These are phyloP conservation scores for Heterohyrax brucei DNA, from an alignment of 2,797 vertebrate species.

Conservation along the genomic window DNA sequence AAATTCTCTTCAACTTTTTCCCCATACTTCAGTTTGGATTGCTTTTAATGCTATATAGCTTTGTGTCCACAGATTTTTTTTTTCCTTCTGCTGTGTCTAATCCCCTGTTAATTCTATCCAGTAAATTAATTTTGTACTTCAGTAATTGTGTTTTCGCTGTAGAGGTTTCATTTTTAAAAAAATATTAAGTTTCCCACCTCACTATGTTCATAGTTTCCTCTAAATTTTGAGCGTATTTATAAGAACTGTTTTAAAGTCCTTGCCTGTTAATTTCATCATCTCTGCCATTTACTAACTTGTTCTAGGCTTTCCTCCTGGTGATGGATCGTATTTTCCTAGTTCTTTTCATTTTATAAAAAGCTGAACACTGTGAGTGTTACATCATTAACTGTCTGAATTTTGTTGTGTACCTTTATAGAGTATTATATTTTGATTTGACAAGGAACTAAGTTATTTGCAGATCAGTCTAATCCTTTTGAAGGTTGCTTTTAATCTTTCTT, in stretches of 20 bases:
- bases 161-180: not conserved
- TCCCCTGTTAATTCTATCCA: not conserved
- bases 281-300: not conserved
- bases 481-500: not conserved
- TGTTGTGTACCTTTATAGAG: not conserved
- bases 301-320: not conserved
- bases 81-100: not conserved
- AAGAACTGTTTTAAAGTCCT: not conserved
- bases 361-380: not conserved
- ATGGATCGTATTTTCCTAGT: not conserved
- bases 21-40: not conserved
- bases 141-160: not conserved
- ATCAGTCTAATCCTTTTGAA: not conserved
- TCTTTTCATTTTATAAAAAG: not conserved
- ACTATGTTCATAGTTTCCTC: not conserved
- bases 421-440: not conserved
- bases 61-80: not conserved
- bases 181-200: not conserved
- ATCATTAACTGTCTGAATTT: not conserved
- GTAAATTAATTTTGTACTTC: not conserved
- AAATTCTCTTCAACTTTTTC: not conserved
- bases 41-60: not conserved
- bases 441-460: not conserved
- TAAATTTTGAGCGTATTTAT: conserved; percentile 12
- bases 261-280: not conserved